Evolutionary conservation across 2,888 invertebrate genomes (phyloP).

Genomic region (Ophonus ardosiacus): DNA sequence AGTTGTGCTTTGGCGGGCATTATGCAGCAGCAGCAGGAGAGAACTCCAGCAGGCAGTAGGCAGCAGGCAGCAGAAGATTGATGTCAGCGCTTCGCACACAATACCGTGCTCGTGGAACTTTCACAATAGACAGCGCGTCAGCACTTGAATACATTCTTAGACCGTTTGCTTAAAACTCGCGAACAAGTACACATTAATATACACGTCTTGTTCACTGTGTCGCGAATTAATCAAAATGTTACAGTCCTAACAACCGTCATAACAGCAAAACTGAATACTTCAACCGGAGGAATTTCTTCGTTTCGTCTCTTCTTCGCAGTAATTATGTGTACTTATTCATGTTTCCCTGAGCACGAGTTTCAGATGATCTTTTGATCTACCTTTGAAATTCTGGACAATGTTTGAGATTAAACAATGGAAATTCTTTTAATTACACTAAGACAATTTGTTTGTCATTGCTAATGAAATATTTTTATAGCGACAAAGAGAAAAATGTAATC

Average conservation of each 20-base stretch:
- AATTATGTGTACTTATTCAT: slow-evolving; percentile 40
- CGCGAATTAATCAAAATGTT: slow-evolving; percentile 50
- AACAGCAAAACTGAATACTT: slow-evolving; percentile 21
- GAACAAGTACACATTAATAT: slow-evolving; percentile 61
- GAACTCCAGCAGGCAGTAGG: background rate
- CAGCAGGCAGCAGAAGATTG: slow-evolving; percentile 44
- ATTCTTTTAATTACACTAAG: slow-evolving; percentile 11
- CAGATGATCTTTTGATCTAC: slow-evolving; percentile 32
- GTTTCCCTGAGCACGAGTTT: slow-evolving; percentile 1
- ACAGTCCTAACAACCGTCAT: slow-evolving; percentile 38
- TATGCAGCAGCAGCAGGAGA: slow-evolving; percentile 6
- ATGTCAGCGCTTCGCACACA: slow-evolving; percentile 38
- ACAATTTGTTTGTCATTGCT: background rate
- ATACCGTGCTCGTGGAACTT: slow-evolving; percentile 35
- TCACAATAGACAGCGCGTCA: slow-evolving; percentile 58
- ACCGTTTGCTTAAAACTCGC: slow-evolving; percentile 57
- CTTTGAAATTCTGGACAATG: slow-evolving; percentile 6
- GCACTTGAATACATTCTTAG: slow-evolving; percentile 61
- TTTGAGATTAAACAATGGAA: background rate
- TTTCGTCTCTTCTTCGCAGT: background rate
- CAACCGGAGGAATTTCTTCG: slow-evolving; percentile 28
- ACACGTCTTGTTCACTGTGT: slow-evolving; percentile 53
- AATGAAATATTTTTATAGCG: background rate
- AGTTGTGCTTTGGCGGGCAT: background rate
- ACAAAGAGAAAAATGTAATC: too few relatives aligned